Evolutionary conservation across 1,140 invertebrate genomes (phyloP).

Genomic region (Popillia japonica): DNA sequence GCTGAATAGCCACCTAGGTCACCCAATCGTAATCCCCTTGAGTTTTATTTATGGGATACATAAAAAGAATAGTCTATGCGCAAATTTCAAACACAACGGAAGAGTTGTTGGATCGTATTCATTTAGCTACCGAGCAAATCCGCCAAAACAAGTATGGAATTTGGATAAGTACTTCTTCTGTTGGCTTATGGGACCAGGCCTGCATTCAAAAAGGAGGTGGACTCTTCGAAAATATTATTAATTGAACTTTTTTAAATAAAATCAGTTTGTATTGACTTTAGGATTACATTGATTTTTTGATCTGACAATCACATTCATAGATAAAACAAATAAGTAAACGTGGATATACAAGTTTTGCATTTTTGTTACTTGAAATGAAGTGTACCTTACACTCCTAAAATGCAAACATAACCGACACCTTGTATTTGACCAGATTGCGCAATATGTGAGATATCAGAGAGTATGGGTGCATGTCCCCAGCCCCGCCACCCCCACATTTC

Average conservation of each 20-base stretch:
- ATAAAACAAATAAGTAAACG: not conserved
- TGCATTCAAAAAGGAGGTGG: not conserved
- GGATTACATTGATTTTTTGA: no score
- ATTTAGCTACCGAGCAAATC: not conserved
- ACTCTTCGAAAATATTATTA: not conserved
- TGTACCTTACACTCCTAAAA: not conserved
- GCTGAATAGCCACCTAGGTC: not conserved
- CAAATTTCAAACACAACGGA: constrained; percentile 17
- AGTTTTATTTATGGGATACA: not conserved
- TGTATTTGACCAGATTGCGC: no score
- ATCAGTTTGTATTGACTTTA: constrained; percentile 17
- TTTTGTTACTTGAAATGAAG: not conserved
- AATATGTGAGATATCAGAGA: no score
- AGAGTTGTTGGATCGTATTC: not conserved
- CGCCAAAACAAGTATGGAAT: constrained; percentile 4
- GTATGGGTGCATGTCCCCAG: no score
- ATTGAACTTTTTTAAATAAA: constrained; percentile 5
- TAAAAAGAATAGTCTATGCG: not conserved
- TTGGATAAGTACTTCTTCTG: not conserved
- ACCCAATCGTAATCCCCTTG: not conserved
- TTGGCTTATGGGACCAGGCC: not conserved
- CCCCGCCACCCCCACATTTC: no score
- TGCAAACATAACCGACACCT: not conserved
- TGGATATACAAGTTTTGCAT: not conserved
- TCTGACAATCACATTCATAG: no score